Percentiles rank a stretch among this genome's conserved stretches.
Evolutionary conservation across 2,797 vertebrate genomes (phyloP).

Genomic region (Margarornis squamiger): DNA sequence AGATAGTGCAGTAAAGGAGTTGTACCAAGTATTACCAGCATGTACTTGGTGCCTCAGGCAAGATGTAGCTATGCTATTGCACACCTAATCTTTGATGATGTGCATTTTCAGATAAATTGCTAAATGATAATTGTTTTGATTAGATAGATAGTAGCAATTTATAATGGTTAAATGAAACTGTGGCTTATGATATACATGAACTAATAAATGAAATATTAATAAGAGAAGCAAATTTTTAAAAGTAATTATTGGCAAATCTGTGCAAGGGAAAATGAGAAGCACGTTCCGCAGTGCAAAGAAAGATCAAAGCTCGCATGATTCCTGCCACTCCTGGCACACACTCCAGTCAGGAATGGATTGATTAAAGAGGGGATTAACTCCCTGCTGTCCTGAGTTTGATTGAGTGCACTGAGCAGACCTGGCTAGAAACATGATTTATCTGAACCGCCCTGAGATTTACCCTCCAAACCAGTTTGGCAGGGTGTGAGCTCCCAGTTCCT

Average conservation of each 20-base stretch:
- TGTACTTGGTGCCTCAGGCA: not conserved
- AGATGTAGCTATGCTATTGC: not conserved
- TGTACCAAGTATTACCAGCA: not conserved
- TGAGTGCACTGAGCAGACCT: slow-evolving; percentile 37
- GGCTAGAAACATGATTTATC: slow-evolving; percentile 30
- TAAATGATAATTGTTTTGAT: not conserved
- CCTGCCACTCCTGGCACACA: slow-evolving; percentile 57
- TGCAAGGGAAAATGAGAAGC: slow-evolving; percentile 54
- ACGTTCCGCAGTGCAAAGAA: slow-evolving; percentile 57
- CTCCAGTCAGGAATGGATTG: slow-evolving; percentile 60
- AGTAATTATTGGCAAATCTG: slow-evolving; percentile 41
- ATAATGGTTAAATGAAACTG: not conserved
- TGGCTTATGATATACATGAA: not conserved
- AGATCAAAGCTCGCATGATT: slow-evolving; percentile 72
- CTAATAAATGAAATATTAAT: slow-evolving; percentile 44
- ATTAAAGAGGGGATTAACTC: slow-evolving; percentile 78
- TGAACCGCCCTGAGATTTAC: slow-evolving; percentile 33
- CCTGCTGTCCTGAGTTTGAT: slow-evolving; percentile 58
- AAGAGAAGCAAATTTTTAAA: slow-evolving; percentile 55
- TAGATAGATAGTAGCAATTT: not conserved
- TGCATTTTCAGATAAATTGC: slow-evolving; percentile 16
- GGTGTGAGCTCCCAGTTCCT: not conserved
- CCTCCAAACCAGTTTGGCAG: slow-evolving; percentile 37
- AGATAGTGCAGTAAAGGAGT: not conserved
- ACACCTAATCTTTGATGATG: slow-evolving; percentile 26